Percentiles rank a stretch among this genome's conserved stretches.
Evolutionary conservation across 2,888 invertebrate species (phyloP).

Genomic region (Iphiclides podalirius): DNA sequence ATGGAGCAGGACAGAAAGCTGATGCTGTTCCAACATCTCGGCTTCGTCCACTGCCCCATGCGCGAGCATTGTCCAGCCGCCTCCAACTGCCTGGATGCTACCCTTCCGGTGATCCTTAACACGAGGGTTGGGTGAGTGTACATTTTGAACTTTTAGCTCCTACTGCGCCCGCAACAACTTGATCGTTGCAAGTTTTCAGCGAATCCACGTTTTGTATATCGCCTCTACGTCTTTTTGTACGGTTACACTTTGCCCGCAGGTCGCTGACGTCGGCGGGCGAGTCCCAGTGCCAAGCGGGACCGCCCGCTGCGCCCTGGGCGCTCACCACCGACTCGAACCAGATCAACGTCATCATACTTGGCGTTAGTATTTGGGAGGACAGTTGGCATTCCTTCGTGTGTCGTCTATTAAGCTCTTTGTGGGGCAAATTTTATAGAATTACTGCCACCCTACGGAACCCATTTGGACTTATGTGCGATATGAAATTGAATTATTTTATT

Average conservation of each 20-base stretch:
- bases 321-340: slow-evolving; percentile 73
- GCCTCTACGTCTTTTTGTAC: no score
- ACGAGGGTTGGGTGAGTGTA: slow-evolving; percentile 66
- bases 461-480: no score
- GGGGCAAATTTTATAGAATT: no score
- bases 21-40: slow-evolving; percentile 96
- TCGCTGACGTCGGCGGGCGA: slow-evolving; percentile 66
- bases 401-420: no score
- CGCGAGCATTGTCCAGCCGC: slow-evolving; percentile 96
- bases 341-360: slow-evolving; percentile 85
- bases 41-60: slow-evolving; percentile 97
- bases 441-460: no score
- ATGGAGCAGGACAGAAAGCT: slow-evolving; percentile 96
- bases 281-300: slow-evolving; percentile 64
- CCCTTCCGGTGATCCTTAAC: slow-evolving; percentile 65
- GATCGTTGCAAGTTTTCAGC: no score
- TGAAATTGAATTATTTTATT: no score
- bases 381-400: no score
- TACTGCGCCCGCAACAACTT: no score
- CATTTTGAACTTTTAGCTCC: background rate
- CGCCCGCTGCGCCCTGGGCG: slow-evolving; percentile 73
- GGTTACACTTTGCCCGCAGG: no score
- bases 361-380: background rate
- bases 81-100: slow-evolving; percentile 77
- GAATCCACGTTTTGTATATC: no score